Conservation (phyloP, 2,888 invertebrate species). For the Pterostichus madidus region DNA sequence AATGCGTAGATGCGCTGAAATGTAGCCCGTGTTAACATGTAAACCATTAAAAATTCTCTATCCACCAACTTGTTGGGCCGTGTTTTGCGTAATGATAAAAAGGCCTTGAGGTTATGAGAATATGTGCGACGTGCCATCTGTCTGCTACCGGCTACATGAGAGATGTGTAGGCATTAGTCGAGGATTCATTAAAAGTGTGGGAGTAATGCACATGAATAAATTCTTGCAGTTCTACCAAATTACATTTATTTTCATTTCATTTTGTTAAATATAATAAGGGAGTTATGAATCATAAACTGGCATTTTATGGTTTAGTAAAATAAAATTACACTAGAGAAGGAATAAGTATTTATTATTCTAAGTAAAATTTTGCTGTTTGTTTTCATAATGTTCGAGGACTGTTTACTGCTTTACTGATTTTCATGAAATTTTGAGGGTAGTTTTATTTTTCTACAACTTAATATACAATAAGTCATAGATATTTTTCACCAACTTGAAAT, state of each 20-base stretch:
- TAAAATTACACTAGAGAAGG: no score
- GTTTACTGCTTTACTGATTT: no score
- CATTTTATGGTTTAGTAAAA: no score
- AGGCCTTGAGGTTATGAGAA: constrained; percentile 31
- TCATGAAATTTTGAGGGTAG: no score
- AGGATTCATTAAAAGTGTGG: constrained; percentile 35
- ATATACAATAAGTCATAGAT: no score
- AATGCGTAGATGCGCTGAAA: constrained; percentile 42
- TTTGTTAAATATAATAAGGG: no score
- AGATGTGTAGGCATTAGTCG: background rate
- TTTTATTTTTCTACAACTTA: no score
- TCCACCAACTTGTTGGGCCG: background rate
- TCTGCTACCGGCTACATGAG: constrained; percentile 12
- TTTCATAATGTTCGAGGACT: no score
- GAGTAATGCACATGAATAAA: constrained; percentile 24
- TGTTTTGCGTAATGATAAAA: constrained; percentile 27
- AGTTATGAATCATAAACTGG: no score
- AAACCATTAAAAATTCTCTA: constrained; percentile 36
- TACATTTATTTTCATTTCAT: constrained; percentile 1
- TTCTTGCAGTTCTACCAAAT: background rate
- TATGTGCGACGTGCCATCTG: constrained; percentile 12
- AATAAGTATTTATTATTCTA: no score
- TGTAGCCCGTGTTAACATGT: constrained; percentile 30
- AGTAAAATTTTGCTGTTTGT: no score
- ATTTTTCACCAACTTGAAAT: no score